A percentile compares a stretch with the other conserved stretches of the same genome.
Conservation (phyloP, 2,888 invertebrate genomes). For the Yponomeuta cagnagella region DNA sequence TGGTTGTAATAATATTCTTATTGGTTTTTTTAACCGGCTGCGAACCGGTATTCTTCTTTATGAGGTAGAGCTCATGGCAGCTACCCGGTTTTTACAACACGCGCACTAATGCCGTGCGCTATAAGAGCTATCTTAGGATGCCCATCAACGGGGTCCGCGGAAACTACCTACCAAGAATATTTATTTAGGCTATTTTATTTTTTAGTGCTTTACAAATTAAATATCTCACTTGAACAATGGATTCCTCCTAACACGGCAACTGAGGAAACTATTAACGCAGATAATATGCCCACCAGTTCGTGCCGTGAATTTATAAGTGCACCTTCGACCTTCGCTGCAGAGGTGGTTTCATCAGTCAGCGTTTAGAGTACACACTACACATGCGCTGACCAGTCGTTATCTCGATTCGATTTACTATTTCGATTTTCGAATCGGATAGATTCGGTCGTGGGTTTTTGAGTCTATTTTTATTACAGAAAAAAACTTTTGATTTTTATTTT, state of each 20-base stretch:
- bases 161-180: neutral
- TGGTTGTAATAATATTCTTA: no score
- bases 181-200: neutral
- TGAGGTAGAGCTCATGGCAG: no score
- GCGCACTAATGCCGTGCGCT: no score
- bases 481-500: no score
- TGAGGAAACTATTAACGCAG: slow-evolving; percentile 9
- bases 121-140: no score
- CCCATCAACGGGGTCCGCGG: no score
- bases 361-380: slow-evolving; percentile 32
- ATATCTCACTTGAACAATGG: neutral
- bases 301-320: neutral
- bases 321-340: slow-evolving; percentile 9
- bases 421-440: neutral
- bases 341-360: slow-evolving; percentile 29
- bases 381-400: slow-evolving; percentile 31
- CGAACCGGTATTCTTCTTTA: no score
- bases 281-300: neutral
- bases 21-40: no score
- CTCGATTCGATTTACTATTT: neutral
- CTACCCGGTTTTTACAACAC: no score
- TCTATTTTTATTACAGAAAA: no score
- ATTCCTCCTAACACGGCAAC: neutral
- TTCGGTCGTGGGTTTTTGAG: neutral
- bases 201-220: neutral